A percentile compares a stretch with the other conserved stretches of the same genome.
Conservation (phyloP, 2,797 vertebrate genomes). For the Geotria australis region DNA sequence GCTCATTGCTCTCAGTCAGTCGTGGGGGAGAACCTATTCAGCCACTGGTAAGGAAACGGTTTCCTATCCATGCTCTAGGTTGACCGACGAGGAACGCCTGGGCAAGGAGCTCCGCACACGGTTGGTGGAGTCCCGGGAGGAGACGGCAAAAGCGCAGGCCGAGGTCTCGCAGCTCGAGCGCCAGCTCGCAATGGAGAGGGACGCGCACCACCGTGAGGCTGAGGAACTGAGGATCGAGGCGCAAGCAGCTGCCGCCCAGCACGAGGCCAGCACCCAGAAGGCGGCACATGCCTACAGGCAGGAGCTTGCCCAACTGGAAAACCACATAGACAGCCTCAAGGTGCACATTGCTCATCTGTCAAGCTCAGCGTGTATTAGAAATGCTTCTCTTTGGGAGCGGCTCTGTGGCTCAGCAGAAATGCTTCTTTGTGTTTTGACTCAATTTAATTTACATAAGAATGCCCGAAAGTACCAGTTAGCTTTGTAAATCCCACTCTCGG, state of each 20-base stretch:
- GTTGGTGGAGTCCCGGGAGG: slow-evolving; percentile 27
- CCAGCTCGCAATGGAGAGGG: slow-evolving; percentile 50
- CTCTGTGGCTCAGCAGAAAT: neutral
- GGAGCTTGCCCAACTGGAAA: slow-evolving; percentile 28
- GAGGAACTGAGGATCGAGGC: slow-evolving; percentile 13
- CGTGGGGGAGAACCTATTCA: too few relatives aligned
- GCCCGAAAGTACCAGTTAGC: too few relatives aligned
- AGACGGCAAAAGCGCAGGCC: slow-evolving; percentile 12
- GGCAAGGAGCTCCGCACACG: slow-evolving; percentile 1
- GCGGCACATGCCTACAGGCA: slow-evolving; percentile 17
- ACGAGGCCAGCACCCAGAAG: slow-evolving; percentile 26
- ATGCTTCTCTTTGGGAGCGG: neutral
- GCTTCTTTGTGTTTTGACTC: neutral
- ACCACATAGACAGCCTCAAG: slow-evolving; percentile 25
- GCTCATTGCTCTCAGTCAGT: too few relatives aligned
- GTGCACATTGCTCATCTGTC: slow-evolving; percentile 11
- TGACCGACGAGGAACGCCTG: too few relatives aligned
- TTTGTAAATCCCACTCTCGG: too few relatives aligned
- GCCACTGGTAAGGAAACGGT: too few relatives aligned
- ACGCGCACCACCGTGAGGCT: slow-evolving; percentile 39
- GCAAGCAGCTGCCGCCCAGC: slow-evolving; percentile 17
- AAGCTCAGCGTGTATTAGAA: slow-evolving; percentile 2
- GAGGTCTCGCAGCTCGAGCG: slow-evolving; percentile 24
- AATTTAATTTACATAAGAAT: too few relatives aligned
- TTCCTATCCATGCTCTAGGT: too few relatives aligned